A percentile compares a stretch with the other conserved stretches of the same genome.
phyloP scores from a whole-genome alignment of 2,888 invertebrate species.

The Drosophila picticornis region DNA sequence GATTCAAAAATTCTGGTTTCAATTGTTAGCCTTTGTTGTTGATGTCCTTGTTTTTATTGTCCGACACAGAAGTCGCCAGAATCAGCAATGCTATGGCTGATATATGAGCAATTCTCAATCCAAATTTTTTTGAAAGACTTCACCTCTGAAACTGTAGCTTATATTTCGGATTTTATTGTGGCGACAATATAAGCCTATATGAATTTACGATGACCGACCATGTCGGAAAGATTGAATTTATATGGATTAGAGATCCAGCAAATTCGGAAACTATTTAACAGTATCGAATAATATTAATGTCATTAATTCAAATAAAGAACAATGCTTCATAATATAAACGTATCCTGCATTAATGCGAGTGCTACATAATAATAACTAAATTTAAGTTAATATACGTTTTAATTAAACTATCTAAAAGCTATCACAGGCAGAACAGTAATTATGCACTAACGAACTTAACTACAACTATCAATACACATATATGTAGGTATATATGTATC shows the following conservation, averaged over 20 bases:
- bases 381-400: conserved; percentile 25
- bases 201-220: not conserved
- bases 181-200: not conserved
- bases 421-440: conserved; percentile 82
- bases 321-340: not conserved
- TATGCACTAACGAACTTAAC: conserved; percentile 65
- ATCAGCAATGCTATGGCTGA: not conserved
- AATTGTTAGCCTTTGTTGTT: too few species aligned
- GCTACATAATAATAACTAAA: conserved; percentile 21
- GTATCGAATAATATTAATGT: not conserved
- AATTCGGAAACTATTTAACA: not conserved
- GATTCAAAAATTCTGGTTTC: not conserved
- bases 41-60: not conserved
- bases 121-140: not conserved
- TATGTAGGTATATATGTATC: not conserved
- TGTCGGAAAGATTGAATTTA: not conserved
- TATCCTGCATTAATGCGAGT: conserved; percentile 28
- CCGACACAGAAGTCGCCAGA: not conserved
- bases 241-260: not conserved
- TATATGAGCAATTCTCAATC: not conserved
- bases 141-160: not conserved
- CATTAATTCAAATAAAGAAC: not conserved
- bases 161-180: not conserved
- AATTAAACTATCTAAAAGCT: conserved; percentile 78
- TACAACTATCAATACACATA: conserved; percentile 47